Evolutionary conservation across 1,140 invertebrate species (phyloP).

Genomic region (Rhyacophila brunnea): DNA sequence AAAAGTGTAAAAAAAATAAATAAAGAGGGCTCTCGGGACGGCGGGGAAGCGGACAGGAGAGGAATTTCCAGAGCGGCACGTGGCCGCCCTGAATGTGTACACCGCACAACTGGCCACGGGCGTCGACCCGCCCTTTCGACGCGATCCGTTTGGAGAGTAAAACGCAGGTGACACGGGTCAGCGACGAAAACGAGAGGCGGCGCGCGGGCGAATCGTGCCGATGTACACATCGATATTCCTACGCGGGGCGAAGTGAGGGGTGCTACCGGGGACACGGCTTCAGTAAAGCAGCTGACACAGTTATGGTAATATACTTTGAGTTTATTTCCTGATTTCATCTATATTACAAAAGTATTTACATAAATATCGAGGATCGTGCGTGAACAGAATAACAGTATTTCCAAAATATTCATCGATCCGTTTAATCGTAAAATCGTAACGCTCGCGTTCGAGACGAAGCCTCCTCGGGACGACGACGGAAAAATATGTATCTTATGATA

Average conservation of each 20-base stretch:
- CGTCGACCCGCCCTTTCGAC: background rate
- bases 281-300: constrained; percentile 57
- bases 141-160: no score
- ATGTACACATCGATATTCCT: constrained; percentile 45
- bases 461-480: background rate
- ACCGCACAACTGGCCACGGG: constrained; percentile 26
- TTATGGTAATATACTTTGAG: constrained; percentile 56
- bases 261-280: constrained; percentile 58
- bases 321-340: constrained; percentile 56
- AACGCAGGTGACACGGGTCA: background rate
- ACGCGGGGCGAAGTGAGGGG: constrained; percentile 52
- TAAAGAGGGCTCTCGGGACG: background rate
- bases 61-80: constrained; percentile 27
- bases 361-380: constrained; percentile 59
- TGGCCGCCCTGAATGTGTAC: constrained; percentile 27
- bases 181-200: background rate
- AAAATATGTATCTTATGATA: constrained; percentile 31
- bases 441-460: constrained; percentile 23
- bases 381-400: constrained; percentile 56
- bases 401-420: constrained; percentile 27
- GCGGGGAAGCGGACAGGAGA: constrained; percentile 14
- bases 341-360: constrained; percentile 59
- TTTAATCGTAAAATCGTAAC: constrained; percentile 30
- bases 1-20: no score
- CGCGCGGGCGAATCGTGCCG: constrained; percentile 22